Base-by-base conservation (phyloP, 2,113 vertebrate genomes). In the Tenrec ecaudatus region DNA sequence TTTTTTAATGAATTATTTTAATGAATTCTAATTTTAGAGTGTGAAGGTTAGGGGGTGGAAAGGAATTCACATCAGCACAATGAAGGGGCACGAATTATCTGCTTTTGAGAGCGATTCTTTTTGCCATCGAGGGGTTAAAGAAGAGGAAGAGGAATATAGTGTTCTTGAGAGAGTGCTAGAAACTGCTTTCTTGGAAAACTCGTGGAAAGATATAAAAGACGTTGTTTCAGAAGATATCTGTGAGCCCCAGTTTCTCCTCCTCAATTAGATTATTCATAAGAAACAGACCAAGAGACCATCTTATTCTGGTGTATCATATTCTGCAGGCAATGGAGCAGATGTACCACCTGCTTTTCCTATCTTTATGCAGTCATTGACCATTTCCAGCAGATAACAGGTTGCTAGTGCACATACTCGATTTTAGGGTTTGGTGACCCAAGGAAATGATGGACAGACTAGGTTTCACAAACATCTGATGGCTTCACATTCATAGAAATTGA, bases 1-100 rank as follows among this genome's bases (percentile, higher is more conserved):
- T 20, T 66, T 75, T 31, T 31, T 92, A 40, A 40, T 40, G 23
- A 36, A 17, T 64, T 88, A 88, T 94, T 69, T 82, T 86, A 23
- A 3, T 47, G 1, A 82, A 22, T 79, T 71, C 5, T 76, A n/a
- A 40, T 57, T 6, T 19, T 64, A 90, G 69, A 58, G 9, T 6
- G 36, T 90, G 68, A 81, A 75, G 25, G n/a, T 29, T 58, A 43
- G 29, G 33, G 33, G 1, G 0, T 29, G 76, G 31, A 85, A 69
- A 93, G 7, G 16, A 78, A 90, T 43, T 66, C 66, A 0, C 53
- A 17, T 15, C 20, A 82, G 78, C 78, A 11, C 66, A 85, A 9
- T 60, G 9, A 10, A 3, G 68, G 58, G 78, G 33, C 79, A 16
- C 25, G 40, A 77, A 77, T 23, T 9, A 11, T 33, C 33, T 78